Conservation (phyloP, 2,797 vertebrate species). For the Mus caroli region DNA sequence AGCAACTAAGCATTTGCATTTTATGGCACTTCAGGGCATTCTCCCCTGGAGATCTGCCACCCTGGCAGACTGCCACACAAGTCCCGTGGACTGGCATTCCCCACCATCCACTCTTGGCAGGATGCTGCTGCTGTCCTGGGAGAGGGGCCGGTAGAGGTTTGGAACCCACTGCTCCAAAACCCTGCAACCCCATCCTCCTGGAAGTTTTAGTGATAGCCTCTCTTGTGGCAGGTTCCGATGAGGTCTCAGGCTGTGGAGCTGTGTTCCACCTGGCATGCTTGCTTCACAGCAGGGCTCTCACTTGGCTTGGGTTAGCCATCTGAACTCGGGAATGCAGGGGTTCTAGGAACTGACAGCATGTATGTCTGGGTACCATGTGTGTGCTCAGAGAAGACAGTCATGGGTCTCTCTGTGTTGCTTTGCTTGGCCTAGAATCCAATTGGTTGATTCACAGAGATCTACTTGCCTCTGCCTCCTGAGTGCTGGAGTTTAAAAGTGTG, state of each 20-base stretch:
- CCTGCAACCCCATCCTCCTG: neutral
- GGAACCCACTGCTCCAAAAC: neutral
- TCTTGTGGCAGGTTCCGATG: neutral
- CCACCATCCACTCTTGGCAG: neutral
- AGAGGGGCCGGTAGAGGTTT: neutral
- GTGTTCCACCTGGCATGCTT: neutral
- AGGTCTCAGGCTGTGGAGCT: neutral
- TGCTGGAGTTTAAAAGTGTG: neutral
- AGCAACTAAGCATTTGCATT: neutral
- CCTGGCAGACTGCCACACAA: neutral
- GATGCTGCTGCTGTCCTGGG: fast-evolving
- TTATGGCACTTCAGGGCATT: neutral
- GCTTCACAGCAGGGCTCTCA: neutral
- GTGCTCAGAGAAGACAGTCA: neutral
- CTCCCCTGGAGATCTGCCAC: neutral
- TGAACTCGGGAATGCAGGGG: neutral
- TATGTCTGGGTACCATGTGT: neutral
- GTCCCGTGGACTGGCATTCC: neutral
- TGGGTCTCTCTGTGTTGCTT: neutral
- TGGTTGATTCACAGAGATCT: neutral
- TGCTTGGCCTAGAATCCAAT: neutral
- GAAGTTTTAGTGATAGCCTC: neutral
- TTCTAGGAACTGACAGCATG: neutral
- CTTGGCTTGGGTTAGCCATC: neutral
- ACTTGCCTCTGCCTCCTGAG: neutral